Evolutionary conservation across 53 echinoderm and acorn worm genomes (phyloP), one percentile per base, ranked within the genome.

Genomic region (Apostichopus leukothele): DNA sequence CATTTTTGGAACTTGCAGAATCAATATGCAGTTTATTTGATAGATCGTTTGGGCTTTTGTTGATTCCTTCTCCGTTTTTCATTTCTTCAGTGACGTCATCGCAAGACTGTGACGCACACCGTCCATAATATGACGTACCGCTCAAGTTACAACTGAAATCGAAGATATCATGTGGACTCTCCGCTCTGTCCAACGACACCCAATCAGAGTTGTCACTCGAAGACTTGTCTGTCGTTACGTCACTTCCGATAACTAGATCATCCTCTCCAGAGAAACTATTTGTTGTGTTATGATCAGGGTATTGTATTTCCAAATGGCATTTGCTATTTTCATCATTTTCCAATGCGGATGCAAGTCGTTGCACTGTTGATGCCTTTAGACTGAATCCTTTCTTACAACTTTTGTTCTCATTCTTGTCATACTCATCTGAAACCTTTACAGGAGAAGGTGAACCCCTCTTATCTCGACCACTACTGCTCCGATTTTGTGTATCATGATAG

Each of bases 141-240:
- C 71, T 71, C 20, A 51, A 53, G 21, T 81, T 22, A 21, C 53
- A 81, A 23, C 81, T 81, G 51, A 81, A 81, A 54, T 81, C 81
- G 23, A 81, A 81, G 0, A 81, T 81, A 20, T 81, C 81, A 21
- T 81, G 81, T 21, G 81, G 54, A 25, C 81, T 81, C 6, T 81
- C 55, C 2, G 55, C 18, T 71, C 71, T 71, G 2, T 18, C n/a
- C 20, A 19, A 71, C 6, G 18, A 6, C 71, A 16, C 71, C 71
- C 18, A 6, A 3, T 71, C 18, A 19, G 71, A 71, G 18, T 71
- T 19, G n/a, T 6, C 71, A 21, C 18, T n/a, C 20, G 71, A 18
- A 5, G 71, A n/a, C 18, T 18, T 18, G 13, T 71, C n/a, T 71
- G 18, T 6, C 14, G 16, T n/a, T 6, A 71, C n/a, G 71, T 71